These are phyloP conservation scores for Anas acuta DNA, from an alignment of 2,797 vertebrate species.

Conservation along the genomic window DNA sequence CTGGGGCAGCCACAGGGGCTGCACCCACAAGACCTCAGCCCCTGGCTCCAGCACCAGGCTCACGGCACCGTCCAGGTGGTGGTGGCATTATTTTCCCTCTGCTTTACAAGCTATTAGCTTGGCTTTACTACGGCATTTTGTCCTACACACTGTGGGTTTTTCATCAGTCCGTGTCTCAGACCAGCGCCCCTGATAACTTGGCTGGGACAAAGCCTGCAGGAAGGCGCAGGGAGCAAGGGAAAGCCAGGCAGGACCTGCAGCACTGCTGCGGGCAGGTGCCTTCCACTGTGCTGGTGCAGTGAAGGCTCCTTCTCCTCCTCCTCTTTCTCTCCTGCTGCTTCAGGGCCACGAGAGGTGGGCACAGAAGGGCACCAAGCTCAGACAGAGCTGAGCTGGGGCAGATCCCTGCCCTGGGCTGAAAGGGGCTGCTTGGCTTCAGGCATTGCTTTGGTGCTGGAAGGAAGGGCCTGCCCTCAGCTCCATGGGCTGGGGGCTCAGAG, in stretches of 20 bases:
- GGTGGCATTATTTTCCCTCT: neutral
- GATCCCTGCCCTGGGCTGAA: neutral
- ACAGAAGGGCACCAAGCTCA: neutral
- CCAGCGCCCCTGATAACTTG: neutral
- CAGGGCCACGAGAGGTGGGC: accelerated
- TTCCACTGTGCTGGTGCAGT: neutral
- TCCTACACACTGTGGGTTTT: accelerated
- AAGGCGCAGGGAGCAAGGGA: neutral
- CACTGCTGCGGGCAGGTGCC: too few relatives aligned
- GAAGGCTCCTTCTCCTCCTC: too few relatives aligned
- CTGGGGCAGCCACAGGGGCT: accelerated
- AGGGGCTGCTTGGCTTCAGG: accelerated
- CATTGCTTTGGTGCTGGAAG: accelerated
- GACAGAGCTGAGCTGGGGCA: accelerated
- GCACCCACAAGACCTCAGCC: neutral
- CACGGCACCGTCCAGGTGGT: neutral
- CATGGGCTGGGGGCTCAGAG: neutral
- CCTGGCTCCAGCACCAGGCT: accelerated
- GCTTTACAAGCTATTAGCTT: neutral
- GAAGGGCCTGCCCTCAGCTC: neutral
- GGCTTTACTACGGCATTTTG: neutral
- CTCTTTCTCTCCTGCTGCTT: neutral
- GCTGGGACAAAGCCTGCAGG: neutral
- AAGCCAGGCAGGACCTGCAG: neutral
- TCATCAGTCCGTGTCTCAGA: neutral